These are phyloP conservation scores for Furnarius figulus DNA, from an alignment of 2,113 vertebrate genomes.

Conservation along the genomic window DNA sequence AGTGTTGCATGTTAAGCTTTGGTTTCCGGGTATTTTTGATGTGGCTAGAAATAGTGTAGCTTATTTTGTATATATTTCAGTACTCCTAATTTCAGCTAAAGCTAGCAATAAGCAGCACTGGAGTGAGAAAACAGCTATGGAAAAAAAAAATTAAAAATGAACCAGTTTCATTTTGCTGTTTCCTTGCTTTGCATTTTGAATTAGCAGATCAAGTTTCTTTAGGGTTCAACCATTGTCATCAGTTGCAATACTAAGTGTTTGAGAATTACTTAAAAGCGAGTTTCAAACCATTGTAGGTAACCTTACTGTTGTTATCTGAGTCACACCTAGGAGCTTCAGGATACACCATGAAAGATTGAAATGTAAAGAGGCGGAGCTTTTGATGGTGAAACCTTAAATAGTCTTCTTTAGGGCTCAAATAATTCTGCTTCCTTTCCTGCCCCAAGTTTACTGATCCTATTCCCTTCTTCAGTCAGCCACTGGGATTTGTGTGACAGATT, in stretches of 20 bases:
- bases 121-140: not conserved
- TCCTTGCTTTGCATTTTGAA: not conserved
- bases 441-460: not conserved
- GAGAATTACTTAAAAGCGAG: not conserved
- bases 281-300: not conserved
- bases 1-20: not conserved
- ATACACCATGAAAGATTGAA: not conserved
- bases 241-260: not conserved
- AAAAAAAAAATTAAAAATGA: not conserved
- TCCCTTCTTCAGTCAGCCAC: not conserved
- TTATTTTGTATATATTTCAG: not conserved
- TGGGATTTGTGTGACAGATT: not conserved
- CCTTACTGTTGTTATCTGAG: not conserved
- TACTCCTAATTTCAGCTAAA: not conserved
- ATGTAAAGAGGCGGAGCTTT: not conserved
- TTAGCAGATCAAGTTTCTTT: not conserved
- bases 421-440: not conserved
- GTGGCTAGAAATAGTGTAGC: not conserved
- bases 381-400: not conserved
- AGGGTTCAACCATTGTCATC: not conserved
- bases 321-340: not conserved
- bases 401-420: not conserved
- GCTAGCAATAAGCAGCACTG: not conserved
- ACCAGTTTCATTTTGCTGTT: not conserved
- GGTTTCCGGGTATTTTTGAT: not conserved